A percentile compares a stretch with the other conserved stretches of the same genome.
These are phyloP conservation scores for Lamellibrachia luymesi DNA, from an alignment of 1,140 invertebrate species.

Conservation along the genomic window DNA sequence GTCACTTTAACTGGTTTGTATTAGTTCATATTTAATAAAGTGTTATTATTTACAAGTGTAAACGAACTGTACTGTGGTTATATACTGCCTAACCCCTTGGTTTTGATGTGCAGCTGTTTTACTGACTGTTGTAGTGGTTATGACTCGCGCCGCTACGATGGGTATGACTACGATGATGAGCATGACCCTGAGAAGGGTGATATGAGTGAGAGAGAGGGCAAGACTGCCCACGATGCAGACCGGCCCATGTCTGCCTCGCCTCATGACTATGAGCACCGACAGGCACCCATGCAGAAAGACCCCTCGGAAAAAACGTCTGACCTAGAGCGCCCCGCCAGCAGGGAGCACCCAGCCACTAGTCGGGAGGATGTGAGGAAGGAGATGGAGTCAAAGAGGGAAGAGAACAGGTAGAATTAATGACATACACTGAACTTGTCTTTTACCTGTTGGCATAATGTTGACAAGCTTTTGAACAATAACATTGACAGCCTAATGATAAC, in stretches of 20 bases:
- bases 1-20: too few species aligned
- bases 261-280: constrained; percentile 17
- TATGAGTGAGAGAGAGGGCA: not conserved
- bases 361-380: constrained; percentile 39
- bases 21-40: too few species aligned
- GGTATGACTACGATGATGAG: constrained; percentile 4
- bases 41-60: too few species aligned
- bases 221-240: not conserved
- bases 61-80: not conserved
- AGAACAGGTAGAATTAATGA: not conserved
- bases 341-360: not conserved
- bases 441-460: not conserved
- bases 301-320: constrained; percentile 57
- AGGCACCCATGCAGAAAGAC: constrained; percentile 53
- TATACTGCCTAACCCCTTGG: not conserved
- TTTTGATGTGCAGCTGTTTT: not conserved
- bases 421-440: not conserved
- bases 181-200: constrained; percentile 14
- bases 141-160: not conserved
- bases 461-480: not conserved
- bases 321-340: constrained; percentile 28
- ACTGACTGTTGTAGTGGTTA: not conserved
- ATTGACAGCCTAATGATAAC: not conserved
- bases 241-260: constrained; percentile 11
- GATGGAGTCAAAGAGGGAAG: constrained; percentile 28